phyloP scores from a whole-genome alignment of 2,797 vertebrate genomes.

The Serranus cabrilla region DNA sequence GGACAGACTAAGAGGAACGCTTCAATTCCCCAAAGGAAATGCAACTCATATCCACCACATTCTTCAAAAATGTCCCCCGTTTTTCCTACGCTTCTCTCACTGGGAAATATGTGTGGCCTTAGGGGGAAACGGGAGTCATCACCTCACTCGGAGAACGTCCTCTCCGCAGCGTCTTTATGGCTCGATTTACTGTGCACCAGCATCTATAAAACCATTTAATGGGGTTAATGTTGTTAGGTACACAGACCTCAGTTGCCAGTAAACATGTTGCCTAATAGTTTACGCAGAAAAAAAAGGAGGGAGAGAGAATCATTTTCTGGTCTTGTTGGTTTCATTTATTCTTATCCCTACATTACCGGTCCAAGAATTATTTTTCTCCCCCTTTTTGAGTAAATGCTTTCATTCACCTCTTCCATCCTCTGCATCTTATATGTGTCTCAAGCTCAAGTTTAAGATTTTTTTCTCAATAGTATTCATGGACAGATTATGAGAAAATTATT shows the following conservation, averaged over 20 bases:
- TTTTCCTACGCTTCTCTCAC: slow-evolving; percentile 47
- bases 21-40: slow-evolving; percentile 37
- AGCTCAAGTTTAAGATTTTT: not conserved
- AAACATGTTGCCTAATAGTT: slow-evolving; percentile 81
- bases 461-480: not conserved
- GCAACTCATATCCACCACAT: slow-evolving; percentile 63
- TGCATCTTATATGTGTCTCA: not conserved
- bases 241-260: slow-evolving; percentile 84
- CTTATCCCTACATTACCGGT: not conserved
- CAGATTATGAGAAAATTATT: no score
- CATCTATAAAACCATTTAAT: slow-evolving; percentile 85
- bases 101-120: slow-evolving; percentile 65
- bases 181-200: slow-evolving; percentile 76
- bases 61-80: slow-evolving; percentile 41
- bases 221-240: slow-evolving; percentile 85
- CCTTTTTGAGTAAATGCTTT: not conserved
- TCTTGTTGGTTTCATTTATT: slow-evolving; percentile 27
- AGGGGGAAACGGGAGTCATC: slow-evolving; percentile 76
- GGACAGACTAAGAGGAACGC: slow-evolving; percentile 36
- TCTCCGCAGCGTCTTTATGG: slow-evolving; percentile 75
- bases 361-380: not conserved
- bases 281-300: slow-evolving; percentile 30
- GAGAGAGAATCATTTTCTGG: slow-evolving; percentile 8
- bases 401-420: not conserved
- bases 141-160: slow-evolving; percentile 66